These are phyloP conservation scores for Grallaria varia DNA, from an alignment of 2,113 vertebrate species.

Conservation along the genomic window DNA sequence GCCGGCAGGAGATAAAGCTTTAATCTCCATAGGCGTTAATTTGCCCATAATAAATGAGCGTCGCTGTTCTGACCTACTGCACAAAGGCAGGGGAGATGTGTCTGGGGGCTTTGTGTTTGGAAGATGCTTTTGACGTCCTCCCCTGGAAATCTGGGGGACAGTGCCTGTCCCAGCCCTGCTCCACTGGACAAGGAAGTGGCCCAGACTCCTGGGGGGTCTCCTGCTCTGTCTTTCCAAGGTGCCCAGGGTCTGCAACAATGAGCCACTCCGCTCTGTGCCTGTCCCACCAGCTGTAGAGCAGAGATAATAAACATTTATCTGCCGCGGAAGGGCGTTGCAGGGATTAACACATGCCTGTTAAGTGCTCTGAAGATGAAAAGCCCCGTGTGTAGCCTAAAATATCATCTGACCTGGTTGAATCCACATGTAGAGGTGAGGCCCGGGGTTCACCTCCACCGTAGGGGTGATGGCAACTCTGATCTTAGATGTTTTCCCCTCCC, in stretches of 20 bases:
- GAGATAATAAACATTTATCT: conserved; percentile 54
- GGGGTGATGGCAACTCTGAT: conserved; percentile 35
- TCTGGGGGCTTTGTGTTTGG: background rate
- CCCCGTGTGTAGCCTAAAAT: conserved; percentile 35
- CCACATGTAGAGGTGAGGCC: conserved; percentile 33
- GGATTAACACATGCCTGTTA: conserved; percentile 35
- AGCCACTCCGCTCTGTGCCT: background rate
- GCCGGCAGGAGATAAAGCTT: background rate
- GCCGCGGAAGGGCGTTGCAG: background rate
- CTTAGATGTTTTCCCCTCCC: background rate
- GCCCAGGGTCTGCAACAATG: background rate
- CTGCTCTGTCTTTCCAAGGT: background rate
- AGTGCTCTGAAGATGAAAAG: conserved; percentile 44
- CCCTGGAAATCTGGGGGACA: background rate
- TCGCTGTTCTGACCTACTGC: background rate
- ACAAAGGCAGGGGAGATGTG: background rate
- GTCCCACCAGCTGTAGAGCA: conserved; percentile 7
- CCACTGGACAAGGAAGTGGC: background rate
- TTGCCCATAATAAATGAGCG: background rate
- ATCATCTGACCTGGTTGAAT: conserved; percentile 44
- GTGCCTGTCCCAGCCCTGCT: background rate
- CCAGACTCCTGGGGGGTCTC: background rate
- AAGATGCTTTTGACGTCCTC: background rate
- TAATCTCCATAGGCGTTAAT: background rate
- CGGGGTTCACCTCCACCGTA: background rate